Evolutionary conservation across 2,888 invertebrate genomes (phyloP), one percentile per base, ranked within the genome.

Genomic region (Hydraecia micacea): DNA sequence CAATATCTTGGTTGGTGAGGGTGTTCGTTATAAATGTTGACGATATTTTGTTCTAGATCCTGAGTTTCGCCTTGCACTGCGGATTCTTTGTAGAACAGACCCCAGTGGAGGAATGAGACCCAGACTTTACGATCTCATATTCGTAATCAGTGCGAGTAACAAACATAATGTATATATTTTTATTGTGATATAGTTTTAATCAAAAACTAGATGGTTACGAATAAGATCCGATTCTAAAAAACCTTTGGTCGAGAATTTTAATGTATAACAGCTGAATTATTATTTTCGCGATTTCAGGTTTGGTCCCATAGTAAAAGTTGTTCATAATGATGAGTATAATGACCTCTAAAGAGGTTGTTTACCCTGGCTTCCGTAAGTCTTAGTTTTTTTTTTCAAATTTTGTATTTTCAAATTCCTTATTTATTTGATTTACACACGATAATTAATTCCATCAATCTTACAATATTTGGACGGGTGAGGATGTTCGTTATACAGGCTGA

Each of bases 61-160:
- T 82, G 18, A 89, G 28, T 28, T 75, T 88, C 8, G 87, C 87
- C 60, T 86, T 88, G 55, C 88, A 90, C 1, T 72, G 36, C 0
- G 73, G 68, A 15, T 88, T 80, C 62, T 79, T 89, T 11, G 77
- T 87, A 4, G 90, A 90, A 74, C 91, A 91, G 9, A 80, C 67
- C 87, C 87, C 89, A 0, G 13, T 18, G 6, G 4, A 68, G 92
- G 92, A 93, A 9, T 78, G 77, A 13, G 49, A 32, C 1, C 28
- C 7, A 11, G 82, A 88, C 9, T 13, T 77, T 8, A 84, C 67
- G 18, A 80, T 75, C 18, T 74, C 69, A 36, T 80, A 87, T 28
- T 75, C 58, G 5, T 60, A 13, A 42, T 46, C 84, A 69, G 79
- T 9, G 46, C 65, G 8, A 60, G 25, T n/a, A n/a, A 69, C 18